Evolutionary conservation across 2,888 invertebrate genomes (phyloP).

Genomic region (Eremobia ochroleuca): DNA sequence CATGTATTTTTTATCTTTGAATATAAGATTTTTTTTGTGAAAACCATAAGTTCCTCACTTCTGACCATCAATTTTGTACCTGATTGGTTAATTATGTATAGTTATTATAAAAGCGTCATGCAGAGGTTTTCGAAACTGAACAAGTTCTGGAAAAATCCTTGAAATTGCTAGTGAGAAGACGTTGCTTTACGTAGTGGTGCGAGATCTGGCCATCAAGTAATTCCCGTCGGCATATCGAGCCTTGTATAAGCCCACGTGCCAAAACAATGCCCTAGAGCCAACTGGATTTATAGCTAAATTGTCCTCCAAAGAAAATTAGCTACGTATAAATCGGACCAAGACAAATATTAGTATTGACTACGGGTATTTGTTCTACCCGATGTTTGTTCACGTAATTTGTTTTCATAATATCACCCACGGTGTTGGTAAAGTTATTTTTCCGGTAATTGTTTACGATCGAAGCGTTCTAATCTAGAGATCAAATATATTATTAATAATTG

Average conservation of each 20-base stretch:
- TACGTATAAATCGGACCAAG: slow-evolving; percentile 33
- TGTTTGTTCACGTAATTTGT: slow-evolving; percentile 49
- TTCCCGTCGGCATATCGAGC: background rate
- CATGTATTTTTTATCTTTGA: background rate
- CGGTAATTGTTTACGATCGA: slow-evolving; percentile 26
- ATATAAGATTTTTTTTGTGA: too few relatives aligned
- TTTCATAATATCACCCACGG: slow-evolving; percentile 19
- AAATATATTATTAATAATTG: background rate
- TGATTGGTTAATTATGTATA: too few relatives aligned
- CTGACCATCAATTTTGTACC: background rate
- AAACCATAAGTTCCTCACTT: background rate
- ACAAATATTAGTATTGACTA: slow-evolving; percentile 47
- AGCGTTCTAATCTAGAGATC: slow-evolving; percentile 7
- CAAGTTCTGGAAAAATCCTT: background rate
- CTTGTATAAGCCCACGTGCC: background rate
- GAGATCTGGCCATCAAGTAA: background rate
- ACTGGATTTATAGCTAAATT: background rate
- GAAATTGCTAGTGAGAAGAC: background rate
- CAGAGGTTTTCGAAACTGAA: background rate
- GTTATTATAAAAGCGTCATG: background rate
- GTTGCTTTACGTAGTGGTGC: background rate
- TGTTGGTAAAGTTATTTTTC: slow-evolving; percentile 2
- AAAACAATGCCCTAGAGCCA: slow-evolving; percentile 8
- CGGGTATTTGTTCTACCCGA: slow-evolving; percentile 30
- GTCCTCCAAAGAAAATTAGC: slow-evolving; percentile 34